Percentiles rank a stretch among this genome's conserved stretches.
These are phyloP conservation scores for Aplysina aerophoba DNA, from an alignment of 37 sponge, comb jelly and placozoan genomes.

Conservation along the genomic window DNA sequence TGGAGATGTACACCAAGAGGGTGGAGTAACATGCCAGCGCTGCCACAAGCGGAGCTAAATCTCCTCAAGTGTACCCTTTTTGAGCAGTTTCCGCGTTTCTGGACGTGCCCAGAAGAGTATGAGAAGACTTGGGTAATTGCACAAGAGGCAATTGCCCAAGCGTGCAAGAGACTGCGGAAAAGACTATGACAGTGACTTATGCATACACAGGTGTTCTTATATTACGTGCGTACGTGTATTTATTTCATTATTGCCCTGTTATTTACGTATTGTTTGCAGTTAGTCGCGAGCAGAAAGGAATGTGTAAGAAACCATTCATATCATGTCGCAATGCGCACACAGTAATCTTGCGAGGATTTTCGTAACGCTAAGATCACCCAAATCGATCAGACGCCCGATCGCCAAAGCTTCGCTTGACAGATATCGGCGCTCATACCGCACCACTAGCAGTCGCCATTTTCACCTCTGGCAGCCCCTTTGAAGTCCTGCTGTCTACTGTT, in stretches of 20 bases:
- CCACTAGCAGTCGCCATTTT: no score
- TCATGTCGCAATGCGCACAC: constrained; percentile 4
- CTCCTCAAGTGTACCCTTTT: background rate
- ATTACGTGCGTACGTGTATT: background rate
- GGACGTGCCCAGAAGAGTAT: constrained; percentile 2
- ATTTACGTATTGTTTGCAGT: constrained; percentile 15
- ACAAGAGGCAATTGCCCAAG: constrained; percentile 14
- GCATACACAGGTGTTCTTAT: background rate
- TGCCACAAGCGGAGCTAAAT: constrained; percentile 31
- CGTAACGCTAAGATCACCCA: background rate
- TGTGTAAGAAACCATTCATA: background rate
- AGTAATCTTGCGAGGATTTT: background rate
- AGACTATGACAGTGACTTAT: background rate
- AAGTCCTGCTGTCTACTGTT: no score
- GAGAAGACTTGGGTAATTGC: constrained; percentile 10
- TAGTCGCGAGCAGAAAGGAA: background rate
- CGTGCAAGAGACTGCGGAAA: constrained; percentile 38
- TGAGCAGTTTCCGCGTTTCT: constrained; percentile 11
- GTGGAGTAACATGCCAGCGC: background rate
- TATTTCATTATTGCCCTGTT: background rate
- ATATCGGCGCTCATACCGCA: no score
- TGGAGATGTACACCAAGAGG: constrained; percentile 29
- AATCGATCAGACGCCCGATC: no score
- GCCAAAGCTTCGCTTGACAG: no score
- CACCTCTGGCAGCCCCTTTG: no score